These are phyloP conservation scores for Noturus placidus DNA, from an alignment of 2,113 vertebrate species.

Conservation along the genomic window DNA sequence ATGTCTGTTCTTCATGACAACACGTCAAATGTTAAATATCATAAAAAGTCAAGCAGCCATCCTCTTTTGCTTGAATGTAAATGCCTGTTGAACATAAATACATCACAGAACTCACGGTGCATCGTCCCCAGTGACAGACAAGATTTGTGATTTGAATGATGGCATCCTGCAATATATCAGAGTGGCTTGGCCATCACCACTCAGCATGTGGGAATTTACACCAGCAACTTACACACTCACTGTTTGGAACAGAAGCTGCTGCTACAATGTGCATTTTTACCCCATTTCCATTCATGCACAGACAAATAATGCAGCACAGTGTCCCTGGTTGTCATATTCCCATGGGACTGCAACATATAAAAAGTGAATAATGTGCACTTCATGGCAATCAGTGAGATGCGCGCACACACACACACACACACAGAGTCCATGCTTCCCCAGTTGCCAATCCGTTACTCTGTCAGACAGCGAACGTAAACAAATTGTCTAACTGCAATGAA, in stretches of 20 bases:
- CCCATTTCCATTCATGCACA: constrained; percentile 13
- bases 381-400: constrained; percentile 27
- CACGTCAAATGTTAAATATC: constrained; percentile 20
- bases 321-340: constrained; percentile 17
- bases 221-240: constrained; percentile 4
- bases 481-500: constrained; percentile 47
- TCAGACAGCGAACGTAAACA: constrained; percentile 41
- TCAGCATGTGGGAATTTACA: constrained; percentile 45
- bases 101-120: background rate
- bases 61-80: background rate
- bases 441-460: constrained; percentile 46
- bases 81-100: constrained; percentile 20
- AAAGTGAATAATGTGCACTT: constrained; percentile 31
- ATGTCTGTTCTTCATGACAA: constrained; percentile 32
- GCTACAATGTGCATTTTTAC: constrained; percentile 6
- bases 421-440: constrained; percentile 37
- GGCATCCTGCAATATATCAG: constrained; percentile 41
- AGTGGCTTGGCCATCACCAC: constrained; percentile 29
- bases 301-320: constrained; percentile 3
- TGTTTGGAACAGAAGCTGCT: constrained; percentile 2
- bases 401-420: constrained; percentile 3
- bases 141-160: constrained; percentile 47
- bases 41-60: constrained; percentile 3
- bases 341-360: constrained; percentile 22
- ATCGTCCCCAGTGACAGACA: constrained; percentile 30